These are phyloP conservation scores for Melikaiella ostensackeni DNA, from an alignment of 2,888 invertebrate genomes.

Conservation along the genomic window DNA sequence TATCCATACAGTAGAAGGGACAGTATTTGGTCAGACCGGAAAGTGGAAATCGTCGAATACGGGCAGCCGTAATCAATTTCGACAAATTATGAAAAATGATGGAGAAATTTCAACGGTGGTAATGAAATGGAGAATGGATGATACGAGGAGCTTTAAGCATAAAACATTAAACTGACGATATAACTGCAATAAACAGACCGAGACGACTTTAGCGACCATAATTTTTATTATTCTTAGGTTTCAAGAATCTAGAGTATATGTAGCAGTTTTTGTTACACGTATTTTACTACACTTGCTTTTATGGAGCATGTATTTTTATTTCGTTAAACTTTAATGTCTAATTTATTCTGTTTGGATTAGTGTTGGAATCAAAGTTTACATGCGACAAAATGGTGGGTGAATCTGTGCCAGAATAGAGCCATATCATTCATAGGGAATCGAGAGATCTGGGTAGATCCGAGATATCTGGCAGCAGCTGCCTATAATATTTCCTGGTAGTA, in stretches of 20 bases:
- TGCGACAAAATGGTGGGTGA: not conserved
- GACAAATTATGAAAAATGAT: not conserved
- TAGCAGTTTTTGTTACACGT: not conserved
- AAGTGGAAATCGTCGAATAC: no score
- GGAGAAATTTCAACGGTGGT: not conserved
- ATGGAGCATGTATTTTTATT: not conserved
- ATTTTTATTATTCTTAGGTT: slow-evolving; percentile 17
- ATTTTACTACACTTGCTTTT: not conserved
- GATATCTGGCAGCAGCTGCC: slow-evolving; percentile 4
- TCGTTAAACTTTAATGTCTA: not conserved
- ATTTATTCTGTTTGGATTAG: not conserved
- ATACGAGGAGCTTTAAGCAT: not conserved
- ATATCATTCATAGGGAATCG: slow-evolving; percentile 6
- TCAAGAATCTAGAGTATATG: not conserved
- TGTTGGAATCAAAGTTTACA: not conserved
- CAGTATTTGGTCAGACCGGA: no score
- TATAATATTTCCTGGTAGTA: not conserved
- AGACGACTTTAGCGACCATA: slow-evolving; percentile 8
- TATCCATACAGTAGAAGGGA: no score
- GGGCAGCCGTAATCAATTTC: not conserved
- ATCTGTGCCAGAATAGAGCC: not conserved
- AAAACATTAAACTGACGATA: slow-evolving; percentile 20
- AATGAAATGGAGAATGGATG: not conserved
- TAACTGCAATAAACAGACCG: slow-evolving; percentile 18
- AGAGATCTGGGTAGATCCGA: not conserved